These are phyloP conservation scores for Luperina testacea DNA, from an alignment of 2,888 invertebrate species.

Conservation along the genomic window DNA sequence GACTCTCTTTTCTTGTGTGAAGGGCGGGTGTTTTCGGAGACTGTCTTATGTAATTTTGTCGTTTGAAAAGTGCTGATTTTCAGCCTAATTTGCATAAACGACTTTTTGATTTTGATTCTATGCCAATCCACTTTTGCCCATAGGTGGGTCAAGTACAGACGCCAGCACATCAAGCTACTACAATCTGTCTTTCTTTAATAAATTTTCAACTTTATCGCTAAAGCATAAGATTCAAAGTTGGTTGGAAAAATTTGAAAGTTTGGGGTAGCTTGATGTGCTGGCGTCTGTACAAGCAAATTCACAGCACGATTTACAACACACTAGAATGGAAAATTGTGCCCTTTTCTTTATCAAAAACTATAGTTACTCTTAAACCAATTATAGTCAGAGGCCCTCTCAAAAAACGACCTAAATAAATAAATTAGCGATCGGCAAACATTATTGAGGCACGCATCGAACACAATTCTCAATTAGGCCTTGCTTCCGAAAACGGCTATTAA, in stretches of 20 bases:
- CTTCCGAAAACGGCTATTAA: constrained; percentile 68
- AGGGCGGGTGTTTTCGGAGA: neutral
- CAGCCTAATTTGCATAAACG: too few relatives aligned
- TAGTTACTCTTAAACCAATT: neutral
- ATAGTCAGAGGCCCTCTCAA: neutral
- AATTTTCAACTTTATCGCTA: too few relatives aligned
- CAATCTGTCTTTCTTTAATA: too few relatives aligned
- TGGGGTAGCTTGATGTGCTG: too few relatives aligned
- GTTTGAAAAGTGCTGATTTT: too few relatives aligned
- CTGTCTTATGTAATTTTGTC: neutral
- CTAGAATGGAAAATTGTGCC: neutral
- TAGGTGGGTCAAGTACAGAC: neutral
- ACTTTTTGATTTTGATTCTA: neutral
- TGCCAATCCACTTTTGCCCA: neutral
- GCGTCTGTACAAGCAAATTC: neutral
- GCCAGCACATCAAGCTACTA: too few relatives aligned
- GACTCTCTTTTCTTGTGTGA: neutral
- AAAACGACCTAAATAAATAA: constrained; percentile 43
- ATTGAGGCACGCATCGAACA: constrained; percentile 61
- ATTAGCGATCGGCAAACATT: constrained; percentile 32
- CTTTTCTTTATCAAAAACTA: neutral
- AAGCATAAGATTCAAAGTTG: too few relatives aligned
- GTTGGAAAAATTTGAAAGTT: too few relatives aligned
- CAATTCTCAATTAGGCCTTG: constrained; percentile 66
- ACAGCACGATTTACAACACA: neutral